Evolutionary conservation across 2,113 vertebrate species (phyloP), one percentile per base, ranked within the genome.

Genomic region (Promerops cafer): DNA sequence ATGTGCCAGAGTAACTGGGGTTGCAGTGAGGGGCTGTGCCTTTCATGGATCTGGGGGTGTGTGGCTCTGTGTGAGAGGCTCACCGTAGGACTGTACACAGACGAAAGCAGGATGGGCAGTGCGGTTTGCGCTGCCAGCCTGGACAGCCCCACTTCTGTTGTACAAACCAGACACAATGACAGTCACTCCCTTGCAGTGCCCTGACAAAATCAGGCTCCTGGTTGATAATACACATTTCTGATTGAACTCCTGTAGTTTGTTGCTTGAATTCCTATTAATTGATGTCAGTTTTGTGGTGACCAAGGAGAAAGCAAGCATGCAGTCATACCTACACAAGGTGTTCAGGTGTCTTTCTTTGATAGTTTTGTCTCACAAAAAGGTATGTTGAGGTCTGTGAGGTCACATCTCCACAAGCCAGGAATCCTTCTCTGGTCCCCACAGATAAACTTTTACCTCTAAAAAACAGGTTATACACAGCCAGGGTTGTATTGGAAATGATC

Each of bases 401-500:
- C 68, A 86, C 44, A 64, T 49, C 47, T 89, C 60, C 57, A 63
- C 72, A 94, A 84, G 75, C 68, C 92, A 94, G 86, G 71, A 95
- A 89, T 83, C 35, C 21, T 87, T 53, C 64, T 86, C 86, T 95
- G 92, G 83, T 92, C 76, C 56, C 49, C 64, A 87, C 44, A 94
- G 95, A 97, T 95, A 95, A 95, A 92, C 72, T 92, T 92, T 22
- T 94, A 70, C 91, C 44, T 92, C 76, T 90, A 24, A 75, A 90
- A 70, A 92, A 77, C 54, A 87, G 42, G 47, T 88, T 91, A 52
- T 66, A 31, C 27, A 22, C 64, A 52, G 66, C 68, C 71, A 81
- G 31, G 2, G 30, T 89, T 96, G 35, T 91, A 75, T 66, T 96
- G 72, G 72, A 94, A 92, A 56, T 81, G 77, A 83, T 96, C 93